Base-by-base conservation (phyloP, 2,113 vertebrate species). In the Phaethornis superciliosus region DNA sequence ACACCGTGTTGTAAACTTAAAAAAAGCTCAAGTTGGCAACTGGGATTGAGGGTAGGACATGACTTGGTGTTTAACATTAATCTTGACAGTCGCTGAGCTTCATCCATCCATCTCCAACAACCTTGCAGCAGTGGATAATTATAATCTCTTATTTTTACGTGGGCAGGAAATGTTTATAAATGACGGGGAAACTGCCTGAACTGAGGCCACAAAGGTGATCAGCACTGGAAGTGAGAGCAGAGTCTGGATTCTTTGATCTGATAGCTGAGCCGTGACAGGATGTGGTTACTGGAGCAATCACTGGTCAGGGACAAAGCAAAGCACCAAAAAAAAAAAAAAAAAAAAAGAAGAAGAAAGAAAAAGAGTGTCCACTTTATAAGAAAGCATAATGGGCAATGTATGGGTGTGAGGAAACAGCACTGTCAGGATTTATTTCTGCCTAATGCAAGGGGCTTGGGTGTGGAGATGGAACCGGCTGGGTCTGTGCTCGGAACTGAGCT, bases 1-100 rank as follows among this genome's bases (percentile, higher is more conserved):
- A 3, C 11, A 32, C 35, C 35, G 0, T 0, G 8, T 3, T 69
- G 59, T 8, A 37, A 69, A 76, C 17, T 78, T 32, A 8, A 49
- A 40, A 40, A 40, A 11, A 79, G 67, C 47, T 77, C 77, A 2
- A 79, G 78, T 0, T 85, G 77, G 86, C 89, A 92, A 49, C 8
- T 40, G 1, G 81, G 54, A 21, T 54, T 46, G 1, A 51, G 87
- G 78, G 94, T 2, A 46, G 70, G 89, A 87, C 40, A n/a, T 79
- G 89, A 80, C 65, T 93, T 51, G n/a, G 70, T 2, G 72, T 93
- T 40, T 33, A 3, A 71, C 15, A 4, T 56, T 8, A 40, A 84
- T 58, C 37, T 79, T 7, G 51, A 7, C 42, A 13, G 54, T 35
- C 69, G 86, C 82, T 60, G 70, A 15, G 74, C 42, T 65, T 4